These are phyloP conservation scores for Tolypeutes matacus DNA, from an alignment of 2,797 vertebrate genomes.

Conservation along the genomic window DNA sequence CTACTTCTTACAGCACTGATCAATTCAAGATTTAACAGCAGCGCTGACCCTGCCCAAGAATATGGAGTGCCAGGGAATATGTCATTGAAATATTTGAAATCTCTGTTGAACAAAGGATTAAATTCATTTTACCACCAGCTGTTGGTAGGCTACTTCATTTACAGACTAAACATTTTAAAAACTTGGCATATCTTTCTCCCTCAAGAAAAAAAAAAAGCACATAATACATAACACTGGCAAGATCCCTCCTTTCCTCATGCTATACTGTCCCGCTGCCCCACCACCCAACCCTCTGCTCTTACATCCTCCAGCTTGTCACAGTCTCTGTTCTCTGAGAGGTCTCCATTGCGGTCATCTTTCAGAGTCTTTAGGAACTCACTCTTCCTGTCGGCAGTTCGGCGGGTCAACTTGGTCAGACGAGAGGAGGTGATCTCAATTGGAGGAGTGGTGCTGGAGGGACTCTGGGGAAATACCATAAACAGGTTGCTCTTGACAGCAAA, in stretches of 20 bases:
- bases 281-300: constrained; percentile 71
- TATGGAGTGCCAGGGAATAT: background rate
- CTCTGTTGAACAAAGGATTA: constrained; percentile 26
- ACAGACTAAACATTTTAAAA: constrained; percentile 12
- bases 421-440: constrained; percentile 97
- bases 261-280: background rate
- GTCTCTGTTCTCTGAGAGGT: constrained; percentile 94
- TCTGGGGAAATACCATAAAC: constrained; percentile 87
- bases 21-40: background rate
- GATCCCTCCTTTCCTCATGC: too few species aligned
- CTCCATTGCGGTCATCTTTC: constrained; percentile 96
- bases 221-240: background rate
- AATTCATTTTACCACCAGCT: background rate
- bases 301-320: constrained; percentile 96
- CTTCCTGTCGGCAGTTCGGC: constrained; percentile 96
- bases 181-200: background rate
- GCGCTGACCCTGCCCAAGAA: background rate
- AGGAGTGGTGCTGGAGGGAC: constrained; percentile 97
- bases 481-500: constrained; percentile 21
- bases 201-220: background rate
- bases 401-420: constrained; percentile 96
- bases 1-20: background rate
- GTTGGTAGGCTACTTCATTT: background rate
- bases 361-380: constrained; percentile 97
- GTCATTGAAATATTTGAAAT: constrained; percentile 15